Base-by-base conservation (phyloP, 2,888 invertebrate genomes). In the Drosophila neonasuta region DNA sequence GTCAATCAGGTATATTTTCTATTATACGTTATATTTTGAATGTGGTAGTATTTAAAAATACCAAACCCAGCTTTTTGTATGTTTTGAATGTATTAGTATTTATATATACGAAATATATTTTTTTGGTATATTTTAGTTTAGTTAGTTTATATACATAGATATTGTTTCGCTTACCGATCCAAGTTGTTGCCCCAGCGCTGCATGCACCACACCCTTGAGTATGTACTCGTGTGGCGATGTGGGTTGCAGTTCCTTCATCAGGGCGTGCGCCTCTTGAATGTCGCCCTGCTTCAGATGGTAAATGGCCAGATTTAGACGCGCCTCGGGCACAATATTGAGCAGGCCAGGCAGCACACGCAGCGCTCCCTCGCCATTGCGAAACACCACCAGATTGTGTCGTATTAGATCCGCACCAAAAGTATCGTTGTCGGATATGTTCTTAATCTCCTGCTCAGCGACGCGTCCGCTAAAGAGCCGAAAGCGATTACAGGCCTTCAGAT, bases 251-350 rank as follows among this genome's bases (percentile, higher is more conserved):
- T 98, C 96, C 89, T 97, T 97, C 85, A 99, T 94, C 45, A 99
- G 91, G 39, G 95, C 94, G 79, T 96, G 95, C 0, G 99, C 98
- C 89, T 98, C 97, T 66, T 95, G 92, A 0, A 97, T 94, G 85
- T 98, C 97, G 77, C 97, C 95, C 90, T 96, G 96, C 79, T 95
- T 95, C 29, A 99, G 93, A 88, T 98, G 94, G 91, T 98, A 97
- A 64, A 99, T 97, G 3, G 99, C 98, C 66, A 99, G 93, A 92
- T 99, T 99, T 3, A 99, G 92, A 39, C 99, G 93, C 0, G 99
- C 99, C 92, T 99, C 99, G 0, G 98, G 97, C 30, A 99, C 96
- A 3, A 99, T 96, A 90, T 99, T 98, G 1, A 99, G 95, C 42
- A 99, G 91, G 39, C 95, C 94, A 0, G 99, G 99, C 70, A 99